phyloP scores from a whole-genome alignment of 2,888 invertebrate species.

The Agonopterix alstromeriana region DNA sequence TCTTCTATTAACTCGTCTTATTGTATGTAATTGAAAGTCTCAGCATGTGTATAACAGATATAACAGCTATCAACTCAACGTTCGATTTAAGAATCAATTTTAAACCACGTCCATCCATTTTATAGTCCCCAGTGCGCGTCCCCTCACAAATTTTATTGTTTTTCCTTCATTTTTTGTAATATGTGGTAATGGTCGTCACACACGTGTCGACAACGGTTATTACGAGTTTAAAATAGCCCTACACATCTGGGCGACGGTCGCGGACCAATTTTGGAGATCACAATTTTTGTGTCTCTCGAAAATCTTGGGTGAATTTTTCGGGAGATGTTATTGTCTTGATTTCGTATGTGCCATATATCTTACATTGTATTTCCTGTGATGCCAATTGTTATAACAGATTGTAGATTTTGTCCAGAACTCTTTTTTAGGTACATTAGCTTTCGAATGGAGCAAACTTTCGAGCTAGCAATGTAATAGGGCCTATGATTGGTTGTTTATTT shows the following conservation, averaged over 20 bases:
- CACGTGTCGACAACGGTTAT: slow-evolving; percentile 72
- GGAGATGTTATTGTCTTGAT: neutral
- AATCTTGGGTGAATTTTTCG: neutral
- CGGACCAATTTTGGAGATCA: slow-evolving; percentile 55
- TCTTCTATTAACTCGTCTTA: too few species aligned
- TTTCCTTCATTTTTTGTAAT: slow-evolving; percentile 73
- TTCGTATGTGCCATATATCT: neutral
- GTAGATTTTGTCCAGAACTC: too few species aligned
- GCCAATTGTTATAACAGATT: too few species aligned
- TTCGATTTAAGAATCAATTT: slow-evolving; percentile 45
- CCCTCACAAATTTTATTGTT: slow-evolving; percentile 60
- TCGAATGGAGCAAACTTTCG: too few species aligned
- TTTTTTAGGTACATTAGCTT: too few species aligned
- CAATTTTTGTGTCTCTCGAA: slow-evolving; percentile 7
- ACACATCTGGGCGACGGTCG: slow-evolving; percentile 44
- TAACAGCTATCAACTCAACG: neutral
- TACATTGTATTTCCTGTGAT: too few species aligned
- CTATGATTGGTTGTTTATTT: too few species aligned
- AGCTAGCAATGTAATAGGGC: too few species aligned
- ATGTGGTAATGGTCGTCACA: slow-evolving; percentile 74
- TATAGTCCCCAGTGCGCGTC: slow-evolving; percentile 21
- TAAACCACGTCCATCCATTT: slow-evolving; percentile 49
- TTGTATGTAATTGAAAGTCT: too few species aligned
- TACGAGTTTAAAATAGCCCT: slow-evolving; percentile 76
- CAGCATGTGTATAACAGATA: neutral